Base-by-base conservation (phyloP, 2,113 vertebrate genomes). In the Typhlomys cinereus region DNA sequence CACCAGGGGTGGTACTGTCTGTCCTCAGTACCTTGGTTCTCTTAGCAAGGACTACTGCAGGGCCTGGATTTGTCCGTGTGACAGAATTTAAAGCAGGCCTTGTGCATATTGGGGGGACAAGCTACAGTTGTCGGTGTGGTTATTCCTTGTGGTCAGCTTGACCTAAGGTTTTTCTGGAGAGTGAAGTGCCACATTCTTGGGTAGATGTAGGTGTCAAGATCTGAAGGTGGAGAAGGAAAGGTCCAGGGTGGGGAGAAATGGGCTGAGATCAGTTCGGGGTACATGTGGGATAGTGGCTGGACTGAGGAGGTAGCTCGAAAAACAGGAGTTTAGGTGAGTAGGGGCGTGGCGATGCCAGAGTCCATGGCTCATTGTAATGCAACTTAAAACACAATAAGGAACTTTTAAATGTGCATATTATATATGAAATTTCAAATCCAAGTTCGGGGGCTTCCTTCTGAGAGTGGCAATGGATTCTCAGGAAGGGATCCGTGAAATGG, bases 401-500 rank as follows among this genome's bases (percentile, higher is more conserved):
- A 46, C n/a, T 76, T 88, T 70, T 62, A 52, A 48, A 48, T 18
- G 27, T 76, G 44, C 36, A 44, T 39, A 73, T 85, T 64, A 36
- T 17, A 48, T 31, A n/a, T 66, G 29, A 79, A 50, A 20, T 12
- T 64, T 46, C 27, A 50, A 59, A 44, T 27, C 17, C n/a, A 23
- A 13, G 36, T 31, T 18, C 41, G 41, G 85, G n/a, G 54, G 48
- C 80, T 67, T 81, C 39, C 1, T 23, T 54, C 3, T 20, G 44
- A 36, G 57, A 25, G 59, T 1, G 17, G 18, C 83, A 66, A 62
- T 27, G 8, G 78, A 54, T n/a, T n/a, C n/a, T n/a, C n/a, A n/a
- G 81, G 48, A 46, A 10, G 0, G 34, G 36, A 14, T 9, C 29
- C 57, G 48, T 0, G 10, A 48, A 54, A 39, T 25, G 36, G 1